phyloP scores from a whole-genome alignment of 1,140 invertebrate genomes.

The Drosophila bipectinata region DNA sequence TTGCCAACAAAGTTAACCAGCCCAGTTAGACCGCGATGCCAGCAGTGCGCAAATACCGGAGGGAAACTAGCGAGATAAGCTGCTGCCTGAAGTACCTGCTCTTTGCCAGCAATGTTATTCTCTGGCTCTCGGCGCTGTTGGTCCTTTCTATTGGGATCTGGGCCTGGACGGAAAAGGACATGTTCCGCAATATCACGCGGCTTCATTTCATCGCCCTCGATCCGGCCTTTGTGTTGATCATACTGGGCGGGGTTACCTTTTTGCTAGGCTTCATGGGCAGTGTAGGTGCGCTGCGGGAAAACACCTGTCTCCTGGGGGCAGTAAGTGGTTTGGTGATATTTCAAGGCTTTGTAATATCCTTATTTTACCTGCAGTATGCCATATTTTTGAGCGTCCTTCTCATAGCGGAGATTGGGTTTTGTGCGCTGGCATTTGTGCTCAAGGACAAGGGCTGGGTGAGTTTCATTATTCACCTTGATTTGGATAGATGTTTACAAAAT shows the following conservation, averaged over 20 bases:
- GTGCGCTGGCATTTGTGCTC: slow-evolving; percentile 96
- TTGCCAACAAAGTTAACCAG: slow-evolving; percentile 26
- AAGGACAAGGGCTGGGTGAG: slow-evolving; percentile 95
- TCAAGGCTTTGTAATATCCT: background rate
- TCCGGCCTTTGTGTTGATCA: slow-evolving; percentile 97
- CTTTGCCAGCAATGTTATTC: slow-evolving; percentile 98
- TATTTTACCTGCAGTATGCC: slow-evolving; percentile 91
- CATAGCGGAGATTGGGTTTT: slow-evolving; percentile 94
- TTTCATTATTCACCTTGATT: background rate
- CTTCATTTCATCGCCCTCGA: slow-evolving; percentile 96
- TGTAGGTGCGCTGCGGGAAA: slow-evolving; percentile 96
- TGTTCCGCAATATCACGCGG: slow-evolving; percentile 95
- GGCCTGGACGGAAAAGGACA: slow-evolving; percentile 99
- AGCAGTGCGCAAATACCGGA: slow-evolving; percentile 89
- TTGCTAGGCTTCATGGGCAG: slow-evolving; percentile 98
- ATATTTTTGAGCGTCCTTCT: slow-evolving; percentile 95
- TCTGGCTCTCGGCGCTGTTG: slow-evolving; percentile 95
- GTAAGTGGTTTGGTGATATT: slow-evolving; percentile 85
- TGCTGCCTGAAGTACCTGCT: slow-evolving; percentile 98
- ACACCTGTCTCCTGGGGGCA: slow-evolving; percentile 93
- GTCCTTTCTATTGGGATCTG: slow-evolving; percentile 96
- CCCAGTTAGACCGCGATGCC: slow-evolving; percentile 61
- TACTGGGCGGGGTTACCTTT: slow-evolving; percentile 95
- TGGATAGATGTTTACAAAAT: too few relatives aligned
- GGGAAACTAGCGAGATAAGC: slow-evolving; percentile 96